These are phyloP conservation scores for Aphidius ervi DNA, from an alignment of 1,140 invertebrate species.

Conservation along the genomic window DNA sequence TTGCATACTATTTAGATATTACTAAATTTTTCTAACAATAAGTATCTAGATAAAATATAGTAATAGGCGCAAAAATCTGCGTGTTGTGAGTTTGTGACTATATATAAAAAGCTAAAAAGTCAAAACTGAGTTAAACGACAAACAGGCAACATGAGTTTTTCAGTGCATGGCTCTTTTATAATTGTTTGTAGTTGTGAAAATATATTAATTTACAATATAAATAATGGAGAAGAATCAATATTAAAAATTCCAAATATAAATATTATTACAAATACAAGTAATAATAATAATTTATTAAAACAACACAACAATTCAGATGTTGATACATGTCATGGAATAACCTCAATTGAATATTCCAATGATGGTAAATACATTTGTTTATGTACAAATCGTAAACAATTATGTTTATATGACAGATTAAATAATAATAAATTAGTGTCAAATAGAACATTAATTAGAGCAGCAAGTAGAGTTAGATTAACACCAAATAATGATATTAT, in stretches of 20 bases:
- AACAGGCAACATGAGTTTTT: conserved; percentile 42
- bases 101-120: no score
- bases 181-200: conserved; percentile 40
- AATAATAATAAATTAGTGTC: conserved; percentile 41
- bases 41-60: no score
- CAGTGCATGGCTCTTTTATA: conserved; percentile 33
- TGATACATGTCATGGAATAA: conserved; percentile 38
- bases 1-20: no score
- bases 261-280: neutral
- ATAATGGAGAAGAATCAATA: conserved; percentile 22
- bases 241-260: conserved; percentile 36
- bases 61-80: no score
- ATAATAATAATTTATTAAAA: conserved; percentile 29
- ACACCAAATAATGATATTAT: conserved; percentile 59
- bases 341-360: conserved; percentile 37
- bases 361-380: conserved; percentile 44
- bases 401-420: conserved; percentile 38
- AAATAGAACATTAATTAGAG: conserved; percentile 52
- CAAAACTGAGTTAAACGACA: no score
- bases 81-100: no score
- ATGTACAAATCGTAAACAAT: conserved; percentile 47
- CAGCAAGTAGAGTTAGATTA: conserved; percentile 68
- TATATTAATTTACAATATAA: conserved; percentile 36
- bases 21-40: no score
- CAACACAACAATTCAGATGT: conserved; percentile 42